Conservation (phyloP, 2,888 invertebrate genomes). For the Andrena camellia region DNA sequence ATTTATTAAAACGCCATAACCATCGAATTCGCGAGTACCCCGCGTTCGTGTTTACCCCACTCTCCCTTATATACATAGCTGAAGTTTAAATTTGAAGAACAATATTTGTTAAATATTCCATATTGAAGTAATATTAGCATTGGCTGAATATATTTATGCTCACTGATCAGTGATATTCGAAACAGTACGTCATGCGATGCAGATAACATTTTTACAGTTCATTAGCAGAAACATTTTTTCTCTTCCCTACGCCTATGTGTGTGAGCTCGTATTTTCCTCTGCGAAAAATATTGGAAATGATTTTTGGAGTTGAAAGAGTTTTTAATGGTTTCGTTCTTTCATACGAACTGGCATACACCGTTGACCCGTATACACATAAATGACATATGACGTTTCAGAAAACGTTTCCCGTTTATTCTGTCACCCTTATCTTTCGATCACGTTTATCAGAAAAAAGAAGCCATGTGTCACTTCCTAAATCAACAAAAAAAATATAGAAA, state of each 20-base stretch:
- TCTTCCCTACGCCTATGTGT: neutral
- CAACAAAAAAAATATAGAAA: neutral
- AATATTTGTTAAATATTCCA: neutral
- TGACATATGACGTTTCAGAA: slow-evolving; percentile 53
- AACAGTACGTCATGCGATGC: neutral
- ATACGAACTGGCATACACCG: slow-evolving; percentile 46
- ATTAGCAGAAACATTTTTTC: neutral
- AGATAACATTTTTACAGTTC: neutral
- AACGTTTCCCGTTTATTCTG: slow-evolving; percentile 23
- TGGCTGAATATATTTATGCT: neutral
- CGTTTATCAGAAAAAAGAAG: neutral
- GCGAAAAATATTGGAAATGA: slow-evolving; percentile 43
- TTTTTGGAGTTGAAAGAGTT: slow-evolving; percentile 52
- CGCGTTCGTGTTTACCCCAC: too few species aligned
- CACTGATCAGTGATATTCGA: neutral
- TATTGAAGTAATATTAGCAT: neutral
- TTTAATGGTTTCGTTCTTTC: slow-evolving; percentile 50
- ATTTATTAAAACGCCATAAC: too few species aligned
- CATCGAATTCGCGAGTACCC: too few species aligned
- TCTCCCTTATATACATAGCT: too few species aligned
- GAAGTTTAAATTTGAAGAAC: neutral
- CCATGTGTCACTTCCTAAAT: neutral
- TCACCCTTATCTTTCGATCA: neutral
- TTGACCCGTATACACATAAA: slow-evolving; percentile 43
- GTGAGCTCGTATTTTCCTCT: slow-evolving; percentile 1